Evolutionary conservation across 2,113 vertebrate genomes (phyloP), one percentile per base, ranked within the genome.

Genomic region (Erythrolamprus reginae): DNA sequence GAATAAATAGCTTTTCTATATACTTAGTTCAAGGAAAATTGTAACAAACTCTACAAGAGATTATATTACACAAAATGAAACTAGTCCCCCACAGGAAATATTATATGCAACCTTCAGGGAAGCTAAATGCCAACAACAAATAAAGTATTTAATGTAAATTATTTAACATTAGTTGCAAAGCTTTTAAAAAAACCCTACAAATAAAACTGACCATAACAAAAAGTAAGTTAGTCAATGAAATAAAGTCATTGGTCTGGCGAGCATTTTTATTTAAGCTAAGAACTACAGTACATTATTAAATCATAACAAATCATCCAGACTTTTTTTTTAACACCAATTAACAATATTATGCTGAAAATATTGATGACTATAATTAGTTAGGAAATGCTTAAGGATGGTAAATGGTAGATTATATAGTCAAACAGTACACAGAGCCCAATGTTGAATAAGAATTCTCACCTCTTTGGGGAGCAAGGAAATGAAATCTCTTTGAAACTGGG

Each of bases 401-500:
- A 86, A 55, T 88, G 53, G 53, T 38, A 83, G 51, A 6, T 70
- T 86, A 48, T n/a, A 70, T 4, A 82, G 91, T 89, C 65, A 90
- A 92, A 91, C 4, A 94, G 38, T 52, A 88, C 24, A 82, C 77
- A 48, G 10, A 70, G 33, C 50, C 87, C 86, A 90, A 7, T 0
- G 33, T 84, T 52, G 94, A 86, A 42, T 85, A n/a, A 0, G 1
- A 89, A 91, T 92, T 90, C 97, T 98, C 96, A 99, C 99, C 98
- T 99, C 99, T 98, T 99, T 99, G 95, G 99, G 99, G 94, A 99
- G 98, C 97, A 99, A 97, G 89, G 99, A 99, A 97, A 99, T 99
- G 97, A 99, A 99, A 97, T 99, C 99, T 97, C 99, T 97, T 96
- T 99, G 99, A 97, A 99, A 99, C 97, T 99, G 99, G 87, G 99